phyloP scores from a whole-genome alignment of 2,797 vertebrate species.

The Simalia tracyae region DNA sequence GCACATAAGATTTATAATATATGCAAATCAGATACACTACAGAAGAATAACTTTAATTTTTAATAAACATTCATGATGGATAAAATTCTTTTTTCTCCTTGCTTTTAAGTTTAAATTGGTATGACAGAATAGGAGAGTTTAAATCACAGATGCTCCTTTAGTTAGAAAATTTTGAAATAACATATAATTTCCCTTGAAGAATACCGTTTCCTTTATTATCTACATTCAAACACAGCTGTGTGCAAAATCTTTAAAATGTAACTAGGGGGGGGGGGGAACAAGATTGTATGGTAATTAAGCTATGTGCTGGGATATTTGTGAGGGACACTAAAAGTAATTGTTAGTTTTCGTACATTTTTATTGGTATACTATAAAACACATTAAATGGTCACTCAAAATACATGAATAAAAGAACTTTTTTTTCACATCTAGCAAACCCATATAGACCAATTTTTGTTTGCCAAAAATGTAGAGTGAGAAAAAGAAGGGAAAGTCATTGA shows the following conservation, averaged over 20 bases:
- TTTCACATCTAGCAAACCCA: background rate
- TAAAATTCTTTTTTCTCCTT: slow-evolving; percentile 5
- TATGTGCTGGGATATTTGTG: background rate
- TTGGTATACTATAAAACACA: slow-evolving; percentile 32
- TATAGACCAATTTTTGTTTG: background rate
- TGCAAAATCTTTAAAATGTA: slow-evolving; percentile 15
- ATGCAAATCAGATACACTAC: background rate
- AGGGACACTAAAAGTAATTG: slow-evolving; percentile 2
- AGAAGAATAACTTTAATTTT: slow-evolving; percentile 42
- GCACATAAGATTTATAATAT: background rate
- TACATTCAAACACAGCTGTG: slow-evolving; percentile 31
- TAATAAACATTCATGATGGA: slow-evolving; percentile 19
- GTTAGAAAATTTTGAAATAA: background rate
- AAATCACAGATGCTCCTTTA: slow-evolving; percentile 33
- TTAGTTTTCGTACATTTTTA: slow-evolving; percentile 6
- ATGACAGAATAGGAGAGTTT: background rate
- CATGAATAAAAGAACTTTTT: background rate
- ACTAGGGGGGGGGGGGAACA: background rate
- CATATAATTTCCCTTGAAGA: slow-evolving; percentile 17
- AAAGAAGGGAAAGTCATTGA: background rate
- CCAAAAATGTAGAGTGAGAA: background rate
- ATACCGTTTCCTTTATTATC: slow-evolving; percentile 18
- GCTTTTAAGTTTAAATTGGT: background rate
- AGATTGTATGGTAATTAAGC: background rate
- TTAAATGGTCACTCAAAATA: background rate